Percentiles rank a stretch among this genome's conserved stretches.
These are phyloP conservation scores for Drosophila meridiana DNA, from an alignment of 2,888 invertebrate species.

Conservation along the genomic window DNA sequence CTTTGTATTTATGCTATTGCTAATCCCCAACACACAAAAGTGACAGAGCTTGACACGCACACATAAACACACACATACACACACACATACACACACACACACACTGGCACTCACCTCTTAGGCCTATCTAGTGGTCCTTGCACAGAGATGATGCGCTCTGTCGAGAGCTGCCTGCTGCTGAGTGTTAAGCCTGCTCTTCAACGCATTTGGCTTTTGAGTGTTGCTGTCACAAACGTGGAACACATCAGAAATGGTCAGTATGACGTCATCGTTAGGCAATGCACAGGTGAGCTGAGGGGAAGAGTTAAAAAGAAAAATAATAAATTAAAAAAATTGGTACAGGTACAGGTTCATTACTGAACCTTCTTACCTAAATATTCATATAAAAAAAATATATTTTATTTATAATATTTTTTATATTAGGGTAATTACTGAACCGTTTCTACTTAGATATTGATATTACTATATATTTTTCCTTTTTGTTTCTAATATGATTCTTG, in stretches of 20 bases:
- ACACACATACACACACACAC: slow-evolving; percentile 13
- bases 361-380: too few relatives aligned
- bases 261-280: slow-evolving; percentile 40
- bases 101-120: background rate
- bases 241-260: slow-evolving; percentile 52
- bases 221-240: slow-evolving; percentile 58
- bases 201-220: slow-evolving; percentile 59
- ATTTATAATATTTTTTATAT: too few relatives aligned
- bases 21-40: slow-evolving; percentile 55
- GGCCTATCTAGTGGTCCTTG: slow-evolving; percentile 23
- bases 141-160: slow-evolving; percentile 2
- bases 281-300: slow-evolving; percentile 10
- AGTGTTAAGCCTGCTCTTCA: slow-evolving; percentile 62
- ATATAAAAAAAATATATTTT: too few relatives aligned
- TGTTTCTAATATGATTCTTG: too few relatives aligned
- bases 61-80: background rate
- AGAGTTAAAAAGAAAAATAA: too few relatives aligned
- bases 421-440: too few relatives aligned
- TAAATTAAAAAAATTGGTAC: too few relatives aligned
- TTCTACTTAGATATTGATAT: too few relatives aligned
- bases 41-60: background rate
- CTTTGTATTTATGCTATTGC: slow-evolving; percentile 60
- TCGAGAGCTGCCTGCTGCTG: slow-evolving; percentile 43
- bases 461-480: too few relatives aligned
- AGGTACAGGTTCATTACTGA: too few relatives aligned